Evolutionary conservation across 2,113 vertebrate genomes (phyloP).

Genomic region (Cygnus buccinator): DNA sequence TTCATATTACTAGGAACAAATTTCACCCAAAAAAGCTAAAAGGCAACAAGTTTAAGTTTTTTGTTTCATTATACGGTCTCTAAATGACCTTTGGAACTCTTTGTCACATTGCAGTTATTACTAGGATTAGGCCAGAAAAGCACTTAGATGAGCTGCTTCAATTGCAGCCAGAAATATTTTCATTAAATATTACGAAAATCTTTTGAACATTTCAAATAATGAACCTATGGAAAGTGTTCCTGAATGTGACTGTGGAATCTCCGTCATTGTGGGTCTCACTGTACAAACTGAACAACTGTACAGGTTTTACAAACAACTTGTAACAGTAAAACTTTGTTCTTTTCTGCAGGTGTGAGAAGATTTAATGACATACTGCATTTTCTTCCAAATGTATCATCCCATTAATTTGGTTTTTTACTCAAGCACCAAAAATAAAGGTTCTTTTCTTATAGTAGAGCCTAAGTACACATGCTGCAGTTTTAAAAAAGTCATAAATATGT

Average conservation of each 20-base stretch:
- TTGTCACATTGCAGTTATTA: background rate
- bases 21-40: background rate
- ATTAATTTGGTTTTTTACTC: background rate
- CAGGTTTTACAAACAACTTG: background rate
- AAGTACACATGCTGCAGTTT: background rate
- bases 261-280: rapidly evolving
- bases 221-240: background rate
- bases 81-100: background rate
- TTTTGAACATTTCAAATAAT: background rate
- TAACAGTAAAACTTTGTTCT: background rate
- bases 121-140: background rate
- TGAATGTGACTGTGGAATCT: background rate
- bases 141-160: background rate
- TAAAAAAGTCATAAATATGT: background rate
- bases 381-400: background rate
- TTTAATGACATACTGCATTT: background rate
- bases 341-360: background rate
- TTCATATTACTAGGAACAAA: background rate
- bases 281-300: background rate
- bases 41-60: background rate
- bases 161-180: background rate
- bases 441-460: background rate
- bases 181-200: background rate
- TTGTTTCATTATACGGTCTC: background rate
- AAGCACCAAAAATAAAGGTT: background rate